These are phyloP conservation scores for Dryobotodes eremita DNA, from an alignment of 2,888 invertebrate species.

Conservation along the genomic window DNA sequence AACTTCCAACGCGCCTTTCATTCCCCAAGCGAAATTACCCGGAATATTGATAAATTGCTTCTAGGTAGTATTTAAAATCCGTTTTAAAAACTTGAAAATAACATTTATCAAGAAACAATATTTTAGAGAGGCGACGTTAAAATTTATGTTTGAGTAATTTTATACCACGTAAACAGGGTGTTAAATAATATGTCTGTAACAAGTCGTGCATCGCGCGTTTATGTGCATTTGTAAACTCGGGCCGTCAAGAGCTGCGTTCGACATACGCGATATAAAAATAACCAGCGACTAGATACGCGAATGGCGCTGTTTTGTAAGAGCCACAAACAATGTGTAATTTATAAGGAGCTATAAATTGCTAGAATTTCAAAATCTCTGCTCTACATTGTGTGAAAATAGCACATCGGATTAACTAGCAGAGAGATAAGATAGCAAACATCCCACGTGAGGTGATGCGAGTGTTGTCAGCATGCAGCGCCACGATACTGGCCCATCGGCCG, in stretches of 20 bases:
- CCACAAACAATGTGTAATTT: conserved; percentile 62
- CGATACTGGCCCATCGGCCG: conserved; percentile 25
- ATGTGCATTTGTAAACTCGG: conserved; percentile 52
- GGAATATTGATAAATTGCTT: conserved; percentile 66
- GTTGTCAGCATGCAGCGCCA: conserved; percentile 59
- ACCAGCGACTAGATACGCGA: conserved; percentile 45
- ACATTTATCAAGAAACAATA: conserved; percentile 47
- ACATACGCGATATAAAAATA: conserved; percentile 60
- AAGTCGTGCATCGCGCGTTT: conserved; percentile 46
- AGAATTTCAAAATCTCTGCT: conserved; percentile 79
- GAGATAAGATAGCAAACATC: conserved; percentile 87
- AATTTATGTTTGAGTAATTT: conserved; percentile 22
- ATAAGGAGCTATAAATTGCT: conserved; percentile 62
- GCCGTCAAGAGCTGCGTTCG: conserved; percentile 41
- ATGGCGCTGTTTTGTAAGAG: conserved; percentile 62
- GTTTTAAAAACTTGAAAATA: conserved; percentile 32
- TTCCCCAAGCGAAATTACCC: conserved; percentile 67
- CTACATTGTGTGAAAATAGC: conserved; percentile 83
- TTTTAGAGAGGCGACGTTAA: conserved; percentile 35
- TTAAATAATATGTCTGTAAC: conserved; percentile 36
- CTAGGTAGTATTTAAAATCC: conserved; percentile 54
- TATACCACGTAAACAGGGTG: conserved; percentile 13
- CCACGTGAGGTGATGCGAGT: conserved; percentile 75
- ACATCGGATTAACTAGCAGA: conserved; percentile 80
- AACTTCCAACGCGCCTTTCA: conserved; percentile 69